Evolutionary conservation across 2,888 invertebrate species (phyloP).

Genomic region (Macroteleia sp.): DNA sequence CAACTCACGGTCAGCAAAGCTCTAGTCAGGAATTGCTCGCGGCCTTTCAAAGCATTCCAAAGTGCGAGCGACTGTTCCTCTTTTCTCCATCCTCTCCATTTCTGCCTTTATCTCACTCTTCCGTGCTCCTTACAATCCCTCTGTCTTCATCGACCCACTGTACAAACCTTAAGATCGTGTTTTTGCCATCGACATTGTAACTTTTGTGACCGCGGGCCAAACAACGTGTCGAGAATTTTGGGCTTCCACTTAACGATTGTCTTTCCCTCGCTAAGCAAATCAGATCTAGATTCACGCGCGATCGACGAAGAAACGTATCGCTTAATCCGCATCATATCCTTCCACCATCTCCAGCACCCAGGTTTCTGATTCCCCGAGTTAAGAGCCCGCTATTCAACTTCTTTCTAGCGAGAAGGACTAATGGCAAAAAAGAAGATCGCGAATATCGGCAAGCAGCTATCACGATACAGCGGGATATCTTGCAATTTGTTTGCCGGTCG

Average conservation of each 20-base stretch:
- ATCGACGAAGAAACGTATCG: conserved; percentile 24
- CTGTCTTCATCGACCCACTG: conserved; percentile 73
- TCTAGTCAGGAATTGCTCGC: conserved; percentile 77
- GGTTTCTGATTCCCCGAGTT: background rate
- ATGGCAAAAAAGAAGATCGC: conserved; percentile 46
- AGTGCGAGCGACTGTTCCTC: conserved; percentile 78
- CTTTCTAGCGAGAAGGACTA: conserved; percentile 17
- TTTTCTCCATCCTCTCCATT: conserved; percentile 66
- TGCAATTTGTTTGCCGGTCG: conserved; percentile 83
- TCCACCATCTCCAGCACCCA: background rate
- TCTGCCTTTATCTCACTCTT: conserved; percentile 56
- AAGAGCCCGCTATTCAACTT: conserved; percentile 15
- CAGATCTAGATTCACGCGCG: conserved; percentile 37
- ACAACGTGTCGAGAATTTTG: conserved; percentile 59
- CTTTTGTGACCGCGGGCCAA: conserved; percentile 39
- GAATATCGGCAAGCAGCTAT: conserved; percentile 76
- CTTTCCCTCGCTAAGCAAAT: conserved; percentile 46
- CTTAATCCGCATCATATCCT: conserved; percentile 47
- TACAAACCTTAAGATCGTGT: conserved; percentile 71
- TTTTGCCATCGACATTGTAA: conserved; percentile 62
- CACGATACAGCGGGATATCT: conserved; percentile 79
- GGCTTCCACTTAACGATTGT: conserved; percentile 57
- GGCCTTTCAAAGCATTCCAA: conserved; percentile 84
- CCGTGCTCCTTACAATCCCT: conserved; percentile 64
- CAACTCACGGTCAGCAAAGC: conserved; percentile 73